phyloP scores from a whole-genome alignment of 2,113 vertebrate species.

The Gadus macrocephalus region DNA sequence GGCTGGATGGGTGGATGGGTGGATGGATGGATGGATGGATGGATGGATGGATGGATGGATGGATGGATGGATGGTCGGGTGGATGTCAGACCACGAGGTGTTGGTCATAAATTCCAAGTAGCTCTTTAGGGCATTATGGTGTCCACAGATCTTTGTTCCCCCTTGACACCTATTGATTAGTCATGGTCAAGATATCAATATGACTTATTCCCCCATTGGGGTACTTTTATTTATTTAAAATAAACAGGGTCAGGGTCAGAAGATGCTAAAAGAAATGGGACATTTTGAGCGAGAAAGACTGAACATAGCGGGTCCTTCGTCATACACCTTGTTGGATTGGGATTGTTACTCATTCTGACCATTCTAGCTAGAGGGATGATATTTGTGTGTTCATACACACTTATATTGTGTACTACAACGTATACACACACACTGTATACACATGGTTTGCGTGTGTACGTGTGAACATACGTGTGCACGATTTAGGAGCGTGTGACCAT shows the following conservation, averaged over 20 bases:
- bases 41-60: background rate
- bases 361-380: background rate
- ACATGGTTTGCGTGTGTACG: too few species aligned
- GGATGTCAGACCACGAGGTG: slow-evolving; percentile 19
- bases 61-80: background rate
- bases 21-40: too few species aligned
- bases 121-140: slow-evolving; percentile 24
- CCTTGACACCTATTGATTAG: slow-evolving; percentile 5
- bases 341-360: too few species aligned
- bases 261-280: background rate
- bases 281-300: background rate
- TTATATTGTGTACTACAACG: too few species aligned
- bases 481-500: too few species aligned
- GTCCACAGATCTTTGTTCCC: slow-evolving; percentile 36
- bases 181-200: slow-evolving; percentile 23
- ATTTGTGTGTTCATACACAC: background rate
- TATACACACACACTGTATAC: too few species aligned
- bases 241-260: slow-evolving; percentile 36
- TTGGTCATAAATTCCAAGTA: slow-evolving; percentile 28
- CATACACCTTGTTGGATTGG: too few species aligned
- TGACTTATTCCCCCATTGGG: slow-evolving; percentile 37
- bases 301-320: too few species aligned
- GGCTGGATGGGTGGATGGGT: background rate
- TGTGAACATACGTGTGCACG: too few species aligned
- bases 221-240: background rate